phyloP scores from a whole-genome alignment of 2,113 vertebrate genomes.

The Pagrus major region DNA sequence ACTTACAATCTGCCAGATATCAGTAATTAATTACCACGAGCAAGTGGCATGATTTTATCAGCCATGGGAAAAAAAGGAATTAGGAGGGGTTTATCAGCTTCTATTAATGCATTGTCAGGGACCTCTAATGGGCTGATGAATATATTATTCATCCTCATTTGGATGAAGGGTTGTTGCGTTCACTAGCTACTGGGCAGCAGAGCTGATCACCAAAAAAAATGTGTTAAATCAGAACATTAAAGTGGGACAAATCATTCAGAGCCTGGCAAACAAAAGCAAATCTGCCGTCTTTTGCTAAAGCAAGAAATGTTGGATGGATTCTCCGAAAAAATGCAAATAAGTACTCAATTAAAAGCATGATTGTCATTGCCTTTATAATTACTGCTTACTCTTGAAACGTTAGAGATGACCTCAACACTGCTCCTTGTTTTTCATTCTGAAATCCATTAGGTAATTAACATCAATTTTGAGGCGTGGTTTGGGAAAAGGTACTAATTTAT shows the following conservation, averaged over 20 bases:
- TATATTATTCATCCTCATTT: slow-evolving; percentile 71
- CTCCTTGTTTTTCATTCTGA: slow-evolving; percentile 27
- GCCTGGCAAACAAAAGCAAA: slow-evolving; percentile 23
- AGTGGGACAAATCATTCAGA: slow-evolving; percentile 20
- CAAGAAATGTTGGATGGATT: slow-evolving; percentile 9
- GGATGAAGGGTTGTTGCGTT: slow-evolving; percentile 31
- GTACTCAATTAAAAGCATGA: slow-evolving; percentile 35
- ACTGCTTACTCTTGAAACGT: slow-evolving; percentile 55
- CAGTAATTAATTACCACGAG: slow-evolving; percentile 80
- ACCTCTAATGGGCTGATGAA: slow-evolving; percentile 74
- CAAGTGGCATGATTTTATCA: slow-evolving; percentile 77
- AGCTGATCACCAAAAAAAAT: slow-evolving; percentile 8
- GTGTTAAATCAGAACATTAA: slow-evolving; percentile 41
- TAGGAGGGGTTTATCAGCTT: slow-evolving; percentile 72
- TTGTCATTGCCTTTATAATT: slow-evolving; percentile 51
- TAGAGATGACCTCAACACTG: slow-evolving; percentile 46
- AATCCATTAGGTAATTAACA: slow-evolving; percentile 73
- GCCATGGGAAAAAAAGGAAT: slow-evolving; percentile 70
- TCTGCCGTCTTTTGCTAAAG: slow-evolving; percentile 23
- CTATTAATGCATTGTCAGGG: slow-evolving; percentile 75
- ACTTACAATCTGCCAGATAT: slow-evolving; percentile 77
- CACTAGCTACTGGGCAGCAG: slow-evolving; percentile 25
- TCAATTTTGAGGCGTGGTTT: slow-evolving; percentile 53
- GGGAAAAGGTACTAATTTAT: slow-evolving; percentile 62
- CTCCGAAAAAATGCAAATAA: slow-evolving; percentile 57